These are phyloP conservation scores for Drosophila peninsularis DNA, from an alignment of 2,888 invertebrate species.

Conservation along the genomic window DNA sequence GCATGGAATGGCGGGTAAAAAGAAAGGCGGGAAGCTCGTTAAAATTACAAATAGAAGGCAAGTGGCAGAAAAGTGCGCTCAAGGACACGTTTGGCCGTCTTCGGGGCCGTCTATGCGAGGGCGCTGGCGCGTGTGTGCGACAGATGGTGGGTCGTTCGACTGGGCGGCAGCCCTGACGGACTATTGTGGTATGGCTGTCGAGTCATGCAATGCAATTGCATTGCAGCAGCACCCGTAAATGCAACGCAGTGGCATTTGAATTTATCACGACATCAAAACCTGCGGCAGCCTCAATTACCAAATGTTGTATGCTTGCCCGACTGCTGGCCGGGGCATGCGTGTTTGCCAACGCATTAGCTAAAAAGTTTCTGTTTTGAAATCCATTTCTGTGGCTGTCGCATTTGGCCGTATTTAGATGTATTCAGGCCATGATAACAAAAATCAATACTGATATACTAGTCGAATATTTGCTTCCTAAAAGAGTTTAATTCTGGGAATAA, in stretches of 20 bases:
- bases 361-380: conserved; percentile 32
- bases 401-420: conserved; percentile 17
- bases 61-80: conserved; percentile 80
- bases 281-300: conserved; percentile 54
- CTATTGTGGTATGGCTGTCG: conserved; percentile 7
- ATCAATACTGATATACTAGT: neutral
- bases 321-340: conserved; percentile 49
- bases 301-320: conserved; percentile 24
- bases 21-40: conserved; percentile 54
- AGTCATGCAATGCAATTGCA: conserved; percentile 46
- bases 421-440: neutral
- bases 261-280: conserved; percentile 62
- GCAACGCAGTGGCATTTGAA: conserved; percentile 44
- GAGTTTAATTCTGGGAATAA: neutral
- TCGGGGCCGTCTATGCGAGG: conserved; percentile 16
- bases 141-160: conserved; percentile 3
- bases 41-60: conserved; percentile 79
- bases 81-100: conserved; percentile 73
- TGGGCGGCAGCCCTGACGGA: conserved; percentile 16
- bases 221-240: conserved; percentile 5
- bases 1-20: conserved; percentile 2
- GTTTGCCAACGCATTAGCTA: conserved; percentile 55
- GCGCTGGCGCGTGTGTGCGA: conserved; percentile 5
- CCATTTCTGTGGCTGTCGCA: conserved; percentile 48
- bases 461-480: neutral